Evolutionary conservation across 2,797 vertebrate genomes (phyloP).

Genomic region (Propithecus deckenii): DNA sequence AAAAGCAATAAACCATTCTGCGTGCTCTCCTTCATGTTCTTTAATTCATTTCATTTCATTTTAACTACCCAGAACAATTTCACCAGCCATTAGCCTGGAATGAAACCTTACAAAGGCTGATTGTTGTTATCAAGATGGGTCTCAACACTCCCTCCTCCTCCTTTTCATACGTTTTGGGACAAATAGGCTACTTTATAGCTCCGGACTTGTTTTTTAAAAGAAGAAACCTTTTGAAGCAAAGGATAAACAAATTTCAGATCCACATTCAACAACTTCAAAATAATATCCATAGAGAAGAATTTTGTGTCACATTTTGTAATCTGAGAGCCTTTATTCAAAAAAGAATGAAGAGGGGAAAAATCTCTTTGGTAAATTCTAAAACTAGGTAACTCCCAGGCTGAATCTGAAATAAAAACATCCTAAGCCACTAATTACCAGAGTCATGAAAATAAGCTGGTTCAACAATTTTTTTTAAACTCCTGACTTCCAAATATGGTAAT

Average conservation of each 20-base stretch:
- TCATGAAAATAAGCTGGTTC: conserved; percentile 27
- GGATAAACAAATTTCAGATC: conserved; percentile 71
- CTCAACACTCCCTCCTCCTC: conserved; percentile 71
- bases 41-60: conserved; percentile 90
- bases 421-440: not conserved
- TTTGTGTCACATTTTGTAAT: conserved; percentile 30
- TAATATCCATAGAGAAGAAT: conserved; percentile 48
- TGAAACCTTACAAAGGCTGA: conserved; percentile 85
- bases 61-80: conserved; percentile 90
- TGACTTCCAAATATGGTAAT: not conserved
- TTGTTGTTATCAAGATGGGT: conserved; percentile 84
- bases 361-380: not conserved
- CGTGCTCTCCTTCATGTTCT: conserved; percentile 85
- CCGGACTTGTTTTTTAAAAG: conserved; percentile 70
- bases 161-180: conserved; percentile 80
- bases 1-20: conserved; percentile 86
- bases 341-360: conserved; percentile 17
- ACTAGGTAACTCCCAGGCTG: not conserved
- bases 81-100: conserved; percentile 87
- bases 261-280: conserved; percentile 50
- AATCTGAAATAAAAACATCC: not conserved
- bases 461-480: not conserved
- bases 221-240: conserved; percentile 65
- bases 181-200: conserved; percentile 76
- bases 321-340: not conserved